Evolutionary conservation across 2,888 invertebrate species (phyloP), one percentile per base, ranked within the genome.

Genomic region (Ephialtes manifestator): DNA sequence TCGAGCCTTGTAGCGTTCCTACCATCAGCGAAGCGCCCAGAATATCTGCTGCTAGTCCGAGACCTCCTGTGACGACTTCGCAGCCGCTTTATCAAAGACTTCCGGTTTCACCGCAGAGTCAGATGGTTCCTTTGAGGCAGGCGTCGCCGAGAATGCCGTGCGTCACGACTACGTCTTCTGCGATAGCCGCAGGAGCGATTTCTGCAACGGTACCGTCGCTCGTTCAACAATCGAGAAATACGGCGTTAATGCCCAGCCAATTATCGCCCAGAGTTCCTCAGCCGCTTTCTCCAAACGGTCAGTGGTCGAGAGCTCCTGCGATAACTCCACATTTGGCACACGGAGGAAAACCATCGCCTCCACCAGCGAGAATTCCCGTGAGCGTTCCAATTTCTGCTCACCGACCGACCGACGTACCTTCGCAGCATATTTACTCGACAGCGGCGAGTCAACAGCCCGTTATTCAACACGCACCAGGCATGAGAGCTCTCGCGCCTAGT

Each of bases 401-500:
- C n/a, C 88, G 92, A 67, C 90, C 93, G 0, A 20, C 72, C 53
- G 94, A 93, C 8, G 75, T 90, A 10, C 87, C 91, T 0, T 70
- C 87, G 0, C 92, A 93, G 53, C 93, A 94, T 43, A 92, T 94
- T 8, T 94, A 94, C 39, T 93, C 94, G 1, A 93, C 93, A 0
- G 92, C 94, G 3, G 91, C 92, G 2, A 92, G 91, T 70, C 94
- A 93, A 71, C 94, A 94, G 28, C 94, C 94, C 2, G 94, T 94
- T 0, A 94, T 94, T 35, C 94, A 94, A 58, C 94, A 94, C 28
- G 94, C 94, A 7, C 92, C 94, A 0, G 93, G 94, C 3, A 93
- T 94, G 93, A 88, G 93, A 60, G 94, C 94, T 0, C 82, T 92
- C 0, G 92, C 90, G 0, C 93, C 94, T 0, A 92, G 90, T 70